Evolutionary conservation across 92 coral and sea anemone genomes (phyloP).

Genomic region (Epizoanthus illoricatus): DNA sequence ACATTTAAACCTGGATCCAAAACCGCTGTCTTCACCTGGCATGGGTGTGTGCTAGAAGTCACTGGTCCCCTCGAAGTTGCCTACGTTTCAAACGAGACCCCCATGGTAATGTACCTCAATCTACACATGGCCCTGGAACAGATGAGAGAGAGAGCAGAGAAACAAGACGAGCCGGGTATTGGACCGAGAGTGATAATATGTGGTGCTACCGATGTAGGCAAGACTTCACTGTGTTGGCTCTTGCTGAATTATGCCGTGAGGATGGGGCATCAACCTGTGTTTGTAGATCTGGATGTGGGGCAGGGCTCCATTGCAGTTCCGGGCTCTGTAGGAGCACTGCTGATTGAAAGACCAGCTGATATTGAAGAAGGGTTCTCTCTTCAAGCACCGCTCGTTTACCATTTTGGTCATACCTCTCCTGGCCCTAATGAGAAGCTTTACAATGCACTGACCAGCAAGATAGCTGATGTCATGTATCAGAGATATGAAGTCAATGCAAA

Average conservation of each 20-base stretch:
- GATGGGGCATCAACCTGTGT: constrained; percentile 92
- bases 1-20: constrained; percentile 89
- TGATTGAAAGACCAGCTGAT: constrained; percentile 96
- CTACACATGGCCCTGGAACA: constrained; percentile 98
- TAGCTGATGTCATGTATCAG: constrained; percentile 79
- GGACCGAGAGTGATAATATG: constrained; percentile 97
- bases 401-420: constrained; percentile 94
- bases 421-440: constrained; percentile 82
- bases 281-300: constrained; percentile 94
- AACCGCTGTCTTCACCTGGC: constrained; percentile 95
- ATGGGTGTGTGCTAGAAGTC: constrained; percentile 90
- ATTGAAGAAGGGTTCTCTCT: constrained; percentile 98
- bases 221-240: constrained; percentile 87
- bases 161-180: constrained; percentile 61
- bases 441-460: constrained; percentile 77
- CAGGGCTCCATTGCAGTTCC: constrained; percentile 86
- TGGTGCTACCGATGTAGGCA: constrained; percentile 98
- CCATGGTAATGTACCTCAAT: constrained; percentile 98
- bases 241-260: constrained; percentile 91
- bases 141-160: constrained; percentile 92
- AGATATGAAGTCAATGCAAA: constrained; percentile 84
- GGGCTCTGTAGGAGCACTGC: constrained; percentile 92
- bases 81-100: constrained; percentile 92
- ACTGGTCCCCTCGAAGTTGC: constrained; percentile 89
- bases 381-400: constrained; percentile 94